Percentiles rank a stretch among this genome's conserved stretches.
phyloP scores from a whole-genome alignment of 2,113 vertebrate genomes.

The Cyrtonyx montezumae region DNA sequence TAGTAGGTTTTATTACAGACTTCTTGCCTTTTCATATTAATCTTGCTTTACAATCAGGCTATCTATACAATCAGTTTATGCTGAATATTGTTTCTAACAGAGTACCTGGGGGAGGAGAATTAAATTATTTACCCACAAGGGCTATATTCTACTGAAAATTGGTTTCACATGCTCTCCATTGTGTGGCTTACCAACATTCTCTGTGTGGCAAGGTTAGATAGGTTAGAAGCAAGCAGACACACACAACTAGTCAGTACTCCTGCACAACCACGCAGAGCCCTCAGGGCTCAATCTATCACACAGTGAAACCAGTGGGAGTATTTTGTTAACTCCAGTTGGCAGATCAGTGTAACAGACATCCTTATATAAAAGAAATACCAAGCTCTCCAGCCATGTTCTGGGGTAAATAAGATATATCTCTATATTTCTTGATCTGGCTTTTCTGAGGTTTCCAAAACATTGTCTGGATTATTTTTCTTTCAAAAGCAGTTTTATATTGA shows the following conservation, averaged over 20 bases:
- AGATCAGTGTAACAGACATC: not conserved
- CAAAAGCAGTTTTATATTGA: not conserved
- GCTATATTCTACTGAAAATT: constrained; percentile 70
- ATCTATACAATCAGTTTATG: constrained; percentile 77
- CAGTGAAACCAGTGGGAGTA: constrained; percentile 11
- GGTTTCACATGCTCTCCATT: constrained; percentile 61
- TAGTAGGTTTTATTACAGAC: constrained; percentile 79
- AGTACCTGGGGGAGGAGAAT: constrained; percentile 44
- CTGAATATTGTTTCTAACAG: constrained; percentile 66
- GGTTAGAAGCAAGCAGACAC: not conserved
- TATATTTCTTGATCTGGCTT: not conserved
- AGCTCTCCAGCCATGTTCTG: not conserved
- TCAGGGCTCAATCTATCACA: constrained; percentile 28
- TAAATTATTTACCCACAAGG: constrained; percentile 72
- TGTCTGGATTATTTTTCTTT: not conserved
- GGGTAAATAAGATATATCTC: not conserved
- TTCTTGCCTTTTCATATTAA: constrained; percentile 81
- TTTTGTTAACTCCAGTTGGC: constrained; percentile 20
- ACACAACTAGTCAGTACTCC: not conserved
- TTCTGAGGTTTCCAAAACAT: not conserved
- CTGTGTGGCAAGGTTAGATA: constrained; percentile 4
- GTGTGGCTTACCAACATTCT: constrained; percentile 48
- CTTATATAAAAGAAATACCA: not conserved
- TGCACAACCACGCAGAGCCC: not conserved
- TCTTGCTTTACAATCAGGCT: constrained; percentile 82